Evolutionary conservation across 2,797 vertebrate genomes (phyloP).

Genomic region (Acanthiza pusilla): DNA sequence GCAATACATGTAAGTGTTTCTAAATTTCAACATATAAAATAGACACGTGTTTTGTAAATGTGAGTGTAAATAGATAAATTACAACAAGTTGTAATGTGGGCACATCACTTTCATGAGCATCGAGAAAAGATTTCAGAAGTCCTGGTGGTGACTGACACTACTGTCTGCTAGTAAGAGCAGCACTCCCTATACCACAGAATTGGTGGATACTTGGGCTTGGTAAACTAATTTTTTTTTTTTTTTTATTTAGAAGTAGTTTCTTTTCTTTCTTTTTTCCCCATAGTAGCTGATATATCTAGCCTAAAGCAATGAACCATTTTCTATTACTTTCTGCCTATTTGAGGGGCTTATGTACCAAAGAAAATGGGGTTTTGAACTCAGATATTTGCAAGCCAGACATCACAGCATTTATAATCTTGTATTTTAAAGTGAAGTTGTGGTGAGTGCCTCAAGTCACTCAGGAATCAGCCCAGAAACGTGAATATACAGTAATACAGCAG

Average conservation of each 20-base stretch:
- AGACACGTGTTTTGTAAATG: not conserved
- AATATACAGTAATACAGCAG: not conserved
- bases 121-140: not conserved
- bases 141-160: not conserved
- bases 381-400: not conserved
- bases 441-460: not conserved
- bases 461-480: not conserved
- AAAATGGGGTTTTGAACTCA: not conserved
- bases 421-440: not conserved
- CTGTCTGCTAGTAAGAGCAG: not conserved
- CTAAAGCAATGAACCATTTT: not conserved
- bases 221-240: not conserved
- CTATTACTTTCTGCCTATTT: not conserved
- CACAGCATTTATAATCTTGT: not conserved
- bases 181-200: not conserved
- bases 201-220: not conserved
- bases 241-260: not conserved
- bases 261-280: not conserved
- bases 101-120: not conserved
- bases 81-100: not conserved
- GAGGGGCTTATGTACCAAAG: not conserved
- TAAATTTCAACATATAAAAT: not conserved
- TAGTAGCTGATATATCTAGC: not conserved
- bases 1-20: not conserved
- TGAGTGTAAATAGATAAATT: not conserved